Percentiles rank a stretch among this genome's conserved stretches.
phyloP scores from a whole-genome alignment of 2,888 invertebrate species.

The Drosophila melanocephala region DNA sequence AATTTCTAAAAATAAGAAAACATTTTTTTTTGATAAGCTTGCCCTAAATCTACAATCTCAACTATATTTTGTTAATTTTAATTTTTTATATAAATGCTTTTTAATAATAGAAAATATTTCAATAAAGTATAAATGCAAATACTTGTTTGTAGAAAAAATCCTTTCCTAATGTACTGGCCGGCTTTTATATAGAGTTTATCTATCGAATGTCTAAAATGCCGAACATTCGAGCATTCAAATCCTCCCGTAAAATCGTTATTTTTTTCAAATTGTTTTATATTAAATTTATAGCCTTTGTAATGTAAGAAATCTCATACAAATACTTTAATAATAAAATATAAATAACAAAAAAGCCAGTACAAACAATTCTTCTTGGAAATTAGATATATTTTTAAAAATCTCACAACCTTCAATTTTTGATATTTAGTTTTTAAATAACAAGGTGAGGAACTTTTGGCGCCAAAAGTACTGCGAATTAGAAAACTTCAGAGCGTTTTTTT shows the following conservation, averaged over 20 bases:
- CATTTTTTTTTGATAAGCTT: background rate
- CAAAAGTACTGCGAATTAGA: background rate
- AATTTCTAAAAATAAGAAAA: background rate
- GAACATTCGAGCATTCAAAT: background rate
- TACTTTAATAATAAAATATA: too few species aligned
- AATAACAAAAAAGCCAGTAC: too few species aligned
- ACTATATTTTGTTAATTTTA: background rate
- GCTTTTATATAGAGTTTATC: background rate
- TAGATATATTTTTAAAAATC: background rate
- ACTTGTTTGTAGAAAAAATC: background rate
- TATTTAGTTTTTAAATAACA: background rate
- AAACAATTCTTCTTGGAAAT: background rate
- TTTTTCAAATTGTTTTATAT: too few species aligned
- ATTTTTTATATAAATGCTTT: background rate
- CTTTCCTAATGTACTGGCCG: too few species aligned
- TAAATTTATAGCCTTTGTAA: background rate
- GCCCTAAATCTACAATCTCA: background rate
- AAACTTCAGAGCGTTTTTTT: background rate
- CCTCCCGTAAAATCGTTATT: too few species aligned
- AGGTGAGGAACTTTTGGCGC: background rate
- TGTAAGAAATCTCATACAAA: background rate
- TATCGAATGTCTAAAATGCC: background rate
- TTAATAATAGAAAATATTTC: background rate
- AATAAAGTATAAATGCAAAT: background rate
- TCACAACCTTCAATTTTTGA: background rate